Evolutionary conservation across 2,888 invertebrate genomes (phyloP), one percentile per base, ranked within the genome.

Genomic region (Ophonus ardosiacus): DNA sequence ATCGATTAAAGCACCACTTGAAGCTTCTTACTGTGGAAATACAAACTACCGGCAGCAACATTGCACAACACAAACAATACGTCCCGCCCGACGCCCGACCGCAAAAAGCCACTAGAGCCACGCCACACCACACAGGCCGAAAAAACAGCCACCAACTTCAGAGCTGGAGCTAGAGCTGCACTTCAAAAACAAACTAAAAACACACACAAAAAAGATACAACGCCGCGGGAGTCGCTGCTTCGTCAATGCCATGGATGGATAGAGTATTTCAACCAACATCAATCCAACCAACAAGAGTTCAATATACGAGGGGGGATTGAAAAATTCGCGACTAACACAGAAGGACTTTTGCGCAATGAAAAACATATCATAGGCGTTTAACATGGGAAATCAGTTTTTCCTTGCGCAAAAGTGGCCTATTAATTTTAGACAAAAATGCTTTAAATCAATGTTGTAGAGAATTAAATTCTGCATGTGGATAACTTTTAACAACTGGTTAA

Each of bases 41-140:
- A 74, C 71, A 74, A 74, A 74, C 43, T 74, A 74, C 68, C 68
- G 40, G 40, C 68, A 68, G 3, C 8, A 15, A 7, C 17, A 17
- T 1, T 15, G 71, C 40, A 43, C 40, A 74, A 74, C 71, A 43
- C 71, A 74, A 74, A 74, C 71, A 74, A 74, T 74, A 51, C 43
- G 43, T 51, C 43, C 10, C 43, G 43, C 10, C 43, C 31, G 31
- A 31, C 43, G 43, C 10, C 43, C 31, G 31, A 31, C 31, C 31
- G 13, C 43, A 51, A 51, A 51, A 51, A 51, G 43, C 43, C 43
- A 51, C 43, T 3, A 51, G 43, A 51, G 43, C 43, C 43, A 51
- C 43, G 43, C 31, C 31, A 31, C 31, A 31, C 31, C 31, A 31
- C 31, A 31, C 31, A 31, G 31, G 10, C 43, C 43, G 43, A 51